These are phyloP conservation scores for Axis porcinus DNA, from an alignment of 2,113 vertebrate genomes.

Conservation along the genomic window DNA sequence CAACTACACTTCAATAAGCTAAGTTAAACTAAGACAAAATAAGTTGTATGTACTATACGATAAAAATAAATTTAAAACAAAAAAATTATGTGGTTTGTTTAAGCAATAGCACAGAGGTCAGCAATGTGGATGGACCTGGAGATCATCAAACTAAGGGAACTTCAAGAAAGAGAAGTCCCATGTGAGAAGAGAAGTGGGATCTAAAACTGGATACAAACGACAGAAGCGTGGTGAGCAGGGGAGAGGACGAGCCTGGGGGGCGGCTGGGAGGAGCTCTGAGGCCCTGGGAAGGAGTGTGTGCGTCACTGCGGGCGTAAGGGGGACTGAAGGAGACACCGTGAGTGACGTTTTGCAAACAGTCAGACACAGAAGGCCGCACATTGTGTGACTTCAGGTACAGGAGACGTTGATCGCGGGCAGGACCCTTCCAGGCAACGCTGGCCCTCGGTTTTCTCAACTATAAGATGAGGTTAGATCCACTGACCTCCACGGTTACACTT, in stretches of 20 bases:
- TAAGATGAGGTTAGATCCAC: neutral
- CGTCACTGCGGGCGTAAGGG: neutral
- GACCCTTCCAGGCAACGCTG: neutral
- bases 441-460: neutral
- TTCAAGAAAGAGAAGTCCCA: neutral
- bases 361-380: neutral
- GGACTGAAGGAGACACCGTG: neutral
- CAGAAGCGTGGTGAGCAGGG: neutral
- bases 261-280: neutral
- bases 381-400: neutral
- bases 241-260: fast-evolving
- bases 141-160: neutral
- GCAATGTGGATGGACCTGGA: neutral
- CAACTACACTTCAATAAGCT: neutral
- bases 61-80: neutral
- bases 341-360: neutral
- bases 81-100: neutral
- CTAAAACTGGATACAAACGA: neutral
- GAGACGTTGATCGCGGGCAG: neutral
- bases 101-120: neutral
- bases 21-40: neutral
- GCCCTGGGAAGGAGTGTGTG: neutral
- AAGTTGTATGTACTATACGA: neutral
- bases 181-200: neutral
- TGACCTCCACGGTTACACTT: neutral